phyloP scores from a whole-genome alignment of 2,113 vertebrate genomes.

The Protobothrops mucrosquamatus region DNA sequence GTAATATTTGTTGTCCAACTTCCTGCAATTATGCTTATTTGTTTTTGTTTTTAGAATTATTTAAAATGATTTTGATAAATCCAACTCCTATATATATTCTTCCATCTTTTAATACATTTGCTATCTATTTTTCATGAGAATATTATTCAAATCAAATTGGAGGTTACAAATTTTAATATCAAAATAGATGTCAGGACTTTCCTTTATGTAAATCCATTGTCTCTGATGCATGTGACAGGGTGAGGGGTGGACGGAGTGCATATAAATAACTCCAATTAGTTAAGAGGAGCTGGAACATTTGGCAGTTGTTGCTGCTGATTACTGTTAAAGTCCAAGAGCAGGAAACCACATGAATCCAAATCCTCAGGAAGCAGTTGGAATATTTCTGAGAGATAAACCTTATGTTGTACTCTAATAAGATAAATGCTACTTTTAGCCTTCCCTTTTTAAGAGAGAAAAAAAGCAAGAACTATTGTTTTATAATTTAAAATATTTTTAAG shows the following conservation, averaged over 20 bases:
- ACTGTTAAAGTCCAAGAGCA: not conserved
- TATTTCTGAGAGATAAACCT: not conserved
- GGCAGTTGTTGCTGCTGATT: not conserved
- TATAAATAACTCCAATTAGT: not conserved
- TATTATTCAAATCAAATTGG: not conserved
- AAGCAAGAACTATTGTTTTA: not conserved
- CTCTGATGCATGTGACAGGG: not conserved
- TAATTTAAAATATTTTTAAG: not conserved
- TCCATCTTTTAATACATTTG: not conserved
- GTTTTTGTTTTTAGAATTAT: not conserved
- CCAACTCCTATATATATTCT: not conserved
- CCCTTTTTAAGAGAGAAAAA: not conserved
- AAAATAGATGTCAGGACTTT: not conserved
- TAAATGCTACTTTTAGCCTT: not conserved
- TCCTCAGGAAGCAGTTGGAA: not conserved
- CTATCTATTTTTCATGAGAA: not conserved
- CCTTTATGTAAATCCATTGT: not conserved
- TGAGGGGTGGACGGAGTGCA: not conserved
- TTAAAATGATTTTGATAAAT: not conserved
- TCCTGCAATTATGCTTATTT: not conserved
- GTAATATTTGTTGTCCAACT: not conserved
- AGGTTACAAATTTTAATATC: not conserved
- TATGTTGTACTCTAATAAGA: not conserved
- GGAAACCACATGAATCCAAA: not conserved
- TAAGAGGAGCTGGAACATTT: not conserved